These are phyloP conservation scores for Calliopsis andreniformis DNA, from an alignment of 1,140 invertebrate species.

Conservation along the genomic window DNA sequence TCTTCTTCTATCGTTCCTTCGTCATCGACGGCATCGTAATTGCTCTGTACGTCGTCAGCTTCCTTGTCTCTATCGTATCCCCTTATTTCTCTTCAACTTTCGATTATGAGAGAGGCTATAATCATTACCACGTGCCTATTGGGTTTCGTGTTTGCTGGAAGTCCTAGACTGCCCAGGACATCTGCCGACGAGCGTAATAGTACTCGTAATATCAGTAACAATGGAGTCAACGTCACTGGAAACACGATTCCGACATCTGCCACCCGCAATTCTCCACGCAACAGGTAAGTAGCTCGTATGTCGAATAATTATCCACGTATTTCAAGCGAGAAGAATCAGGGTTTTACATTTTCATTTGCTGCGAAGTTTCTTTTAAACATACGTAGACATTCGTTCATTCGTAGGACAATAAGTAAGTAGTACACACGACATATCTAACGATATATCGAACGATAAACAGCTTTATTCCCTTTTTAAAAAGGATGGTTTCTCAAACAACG, in stretches of 20 bases:
- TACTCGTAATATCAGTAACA: slow-evolving; percentile 74
- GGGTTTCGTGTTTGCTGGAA: slow-evolving; percentile 75
- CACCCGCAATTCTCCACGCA: slow-evolving; percentile 71
- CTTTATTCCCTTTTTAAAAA: no score
- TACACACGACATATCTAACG: no score
- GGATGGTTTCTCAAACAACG: no score
- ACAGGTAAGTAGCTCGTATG: slow-evolving; percentile 64
- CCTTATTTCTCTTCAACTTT: background rate
- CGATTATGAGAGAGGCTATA: slow-evolving; percentile 74
- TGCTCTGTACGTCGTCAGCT: background rate
- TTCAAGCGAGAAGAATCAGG: no score
- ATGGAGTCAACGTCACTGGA: slow-evolving; percentile 68
- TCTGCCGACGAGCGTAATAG: slow-evolving; percentile 77
- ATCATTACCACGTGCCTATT: slow-evolving; percentile 73
- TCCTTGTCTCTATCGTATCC: slow-evolving; percentile 7
- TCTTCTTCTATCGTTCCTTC: background rate
- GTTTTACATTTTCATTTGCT: no score
- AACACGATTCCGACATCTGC: slow-evolving; percentile 68
- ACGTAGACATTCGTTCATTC: no score
- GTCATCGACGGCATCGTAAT: background rate
- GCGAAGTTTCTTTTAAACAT: no score
- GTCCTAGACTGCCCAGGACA: slow-evolving; percentile 76
- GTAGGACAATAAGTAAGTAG: no score
- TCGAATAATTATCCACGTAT: background rate
- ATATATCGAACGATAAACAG: no score